phyloP scores from a whole-genome alignment of 2,797 vertebrate species.

The Eptatretus atami region DNA sequence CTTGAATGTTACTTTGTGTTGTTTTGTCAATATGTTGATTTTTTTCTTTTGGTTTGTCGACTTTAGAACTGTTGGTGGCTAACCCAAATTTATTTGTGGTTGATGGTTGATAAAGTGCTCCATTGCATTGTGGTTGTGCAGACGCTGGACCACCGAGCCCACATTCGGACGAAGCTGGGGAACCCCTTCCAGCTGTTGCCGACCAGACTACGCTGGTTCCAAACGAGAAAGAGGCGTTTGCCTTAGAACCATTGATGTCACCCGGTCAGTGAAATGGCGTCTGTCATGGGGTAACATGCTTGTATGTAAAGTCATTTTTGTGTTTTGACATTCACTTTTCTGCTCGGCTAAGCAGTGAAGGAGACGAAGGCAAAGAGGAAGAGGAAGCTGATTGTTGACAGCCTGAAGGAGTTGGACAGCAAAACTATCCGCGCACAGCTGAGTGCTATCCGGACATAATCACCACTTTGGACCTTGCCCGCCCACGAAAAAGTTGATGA shows the following conservation, averaged over 20 bases:
- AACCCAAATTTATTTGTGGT: too few species aligned
- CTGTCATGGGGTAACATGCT: background rate
- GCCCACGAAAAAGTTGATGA: conserved; percentile 95
- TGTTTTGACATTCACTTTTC: background rate
- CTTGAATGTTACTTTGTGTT: background rate
- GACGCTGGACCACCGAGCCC: conserved; percentile 77
- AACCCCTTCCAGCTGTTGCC: conserved; percentile 49
- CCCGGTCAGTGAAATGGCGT: conserved; percentile 26
- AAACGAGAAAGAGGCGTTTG: conserved; percentile 91
- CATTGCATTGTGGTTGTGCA: conserved; percentile 12
- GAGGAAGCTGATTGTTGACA: conserved; percentile 95
- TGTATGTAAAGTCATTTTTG: background rate
- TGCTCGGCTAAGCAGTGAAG: conserved; percentile 30
- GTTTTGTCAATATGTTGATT: background rate
- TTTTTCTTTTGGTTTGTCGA: background rate
- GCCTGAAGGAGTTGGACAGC: conserved; percentile 89
- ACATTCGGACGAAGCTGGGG: conserved; percentile 62
- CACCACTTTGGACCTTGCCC: conserved; percentile 90
- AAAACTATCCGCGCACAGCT: conserved; percentile 93
- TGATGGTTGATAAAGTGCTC: background rate
- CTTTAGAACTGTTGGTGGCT: too few species aligned
- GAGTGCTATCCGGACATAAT: conserved; percentile 92
- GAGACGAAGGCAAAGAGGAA: conserved; percentile 97
- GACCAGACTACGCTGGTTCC: conserved; percentile 92
- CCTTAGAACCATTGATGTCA: conserved; percentile 90